phyloP scores from a whole-genome alignment of 2,797 vertebrate genomes.

The Meda fulgida region DNA sequence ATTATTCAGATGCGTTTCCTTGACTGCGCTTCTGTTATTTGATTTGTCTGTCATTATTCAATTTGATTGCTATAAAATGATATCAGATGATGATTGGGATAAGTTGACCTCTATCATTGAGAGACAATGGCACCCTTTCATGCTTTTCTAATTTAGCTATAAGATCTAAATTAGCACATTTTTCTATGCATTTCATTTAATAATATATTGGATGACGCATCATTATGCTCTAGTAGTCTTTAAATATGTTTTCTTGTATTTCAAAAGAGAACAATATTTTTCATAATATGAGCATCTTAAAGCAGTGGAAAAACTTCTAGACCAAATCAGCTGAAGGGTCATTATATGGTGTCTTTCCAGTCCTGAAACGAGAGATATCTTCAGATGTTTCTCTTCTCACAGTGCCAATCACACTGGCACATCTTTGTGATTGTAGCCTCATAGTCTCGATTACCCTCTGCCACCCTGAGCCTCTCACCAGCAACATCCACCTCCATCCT shows the following conservation, averaged over 20 bases:
- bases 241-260: neutral
- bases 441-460: constrained; percentile 51
- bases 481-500: constrained; percentile 47
- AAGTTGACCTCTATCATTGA: too few relatives aligned
- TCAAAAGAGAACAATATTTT: neutral
- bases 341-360: neutral
- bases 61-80: too few relatives aligned
- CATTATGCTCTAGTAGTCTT: neutral
- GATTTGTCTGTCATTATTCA: too few relatives aligned
- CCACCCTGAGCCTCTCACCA: constrained; percentile 22
- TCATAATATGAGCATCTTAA: neutral
- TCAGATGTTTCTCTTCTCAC: neutral
- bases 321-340: neutral
- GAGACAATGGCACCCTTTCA: neutral
- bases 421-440: constrained; percentile 37
- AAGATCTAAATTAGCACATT: too few relatives aligned
- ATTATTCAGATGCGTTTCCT: too few relatives aligned
- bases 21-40: too few relatives aligned
- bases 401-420: constrained; percentile 30
- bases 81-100: too few relatives aligned
- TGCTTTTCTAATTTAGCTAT: too few relatives aligned
- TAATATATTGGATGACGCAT: neutral
- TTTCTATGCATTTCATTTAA: too few relatives aligned
- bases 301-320: neutral
- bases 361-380: neutral